Conservation (phyloP, 2,113 vertebrate species). For the Marmota flaviventris region DNA sequence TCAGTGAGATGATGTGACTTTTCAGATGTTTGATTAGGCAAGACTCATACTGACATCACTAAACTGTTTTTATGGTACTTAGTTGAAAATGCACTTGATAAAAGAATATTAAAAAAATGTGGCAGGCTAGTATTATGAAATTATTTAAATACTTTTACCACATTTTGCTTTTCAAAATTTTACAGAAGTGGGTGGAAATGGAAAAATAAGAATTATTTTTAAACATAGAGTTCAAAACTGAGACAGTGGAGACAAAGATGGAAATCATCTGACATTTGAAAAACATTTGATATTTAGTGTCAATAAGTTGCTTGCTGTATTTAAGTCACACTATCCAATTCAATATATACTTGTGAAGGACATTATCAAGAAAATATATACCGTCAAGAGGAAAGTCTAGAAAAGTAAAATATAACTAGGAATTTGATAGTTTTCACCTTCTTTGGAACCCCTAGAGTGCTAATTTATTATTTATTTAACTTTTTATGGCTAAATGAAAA, state of each 20-base stretch:
- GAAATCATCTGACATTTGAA: neutral
- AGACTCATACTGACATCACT: neutral
- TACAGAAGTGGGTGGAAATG: conserved; percentile 25
- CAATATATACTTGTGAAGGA: neutral
- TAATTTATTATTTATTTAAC: neutral
- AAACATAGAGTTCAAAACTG: neutral
- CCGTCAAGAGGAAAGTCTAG: neutral
- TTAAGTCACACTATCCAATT: neutral
- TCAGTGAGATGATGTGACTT: neutral
- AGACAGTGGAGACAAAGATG: neutral
- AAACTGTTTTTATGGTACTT: neutral
- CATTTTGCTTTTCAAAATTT: conserved; percentile 24
- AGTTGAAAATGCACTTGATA: neutral
- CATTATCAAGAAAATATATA: neutral
- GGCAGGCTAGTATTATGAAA: neutral
- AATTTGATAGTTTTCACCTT: neutral
- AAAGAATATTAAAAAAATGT: neutral
- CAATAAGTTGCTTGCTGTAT: neutral
- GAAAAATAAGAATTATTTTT: neutral
- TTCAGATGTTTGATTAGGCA: neutral
- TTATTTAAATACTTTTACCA: conserved; percentile 30
- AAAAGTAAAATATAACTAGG: neutral
- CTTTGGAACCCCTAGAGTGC: neutral
- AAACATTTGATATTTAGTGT: neutral
- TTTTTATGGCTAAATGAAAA: conserved; percentile 21